Conservation (phyloP, 2,113 vertebrate species). For the Psettodes erumei region DNA sequence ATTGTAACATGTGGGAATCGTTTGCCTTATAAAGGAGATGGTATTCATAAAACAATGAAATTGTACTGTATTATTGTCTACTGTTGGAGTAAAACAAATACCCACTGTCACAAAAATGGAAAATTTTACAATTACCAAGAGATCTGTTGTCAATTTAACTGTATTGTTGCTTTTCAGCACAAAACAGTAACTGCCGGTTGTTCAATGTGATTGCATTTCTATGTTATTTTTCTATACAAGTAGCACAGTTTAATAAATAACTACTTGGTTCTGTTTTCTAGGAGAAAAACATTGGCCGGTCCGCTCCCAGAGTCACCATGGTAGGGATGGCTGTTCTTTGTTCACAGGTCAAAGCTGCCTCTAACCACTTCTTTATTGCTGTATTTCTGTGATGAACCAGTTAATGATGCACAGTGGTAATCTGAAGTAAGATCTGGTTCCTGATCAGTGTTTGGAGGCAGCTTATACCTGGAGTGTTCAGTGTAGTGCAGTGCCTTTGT, state of each 20-base stretch:
- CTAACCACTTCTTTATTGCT: conserved; percentile 52
- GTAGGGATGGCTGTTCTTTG: conserved; percentile 83
- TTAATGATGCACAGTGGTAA: conserved; percentile 6
- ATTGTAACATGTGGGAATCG: background rate
- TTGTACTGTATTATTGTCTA: background rate
- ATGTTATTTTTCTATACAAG: conserved; percentile 5
- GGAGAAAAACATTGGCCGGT: conserved; percentile 85
- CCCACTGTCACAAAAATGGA: conserved; percentile 2
- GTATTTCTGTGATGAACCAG: conserved; percentile 11
- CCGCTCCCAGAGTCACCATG: conserved; percentile 86
- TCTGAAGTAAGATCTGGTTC: conserved; percentile 3
- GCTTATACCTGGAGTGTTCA: conserved; percentile 68
- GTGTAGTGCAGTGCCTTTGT: conserved; percentile 70
- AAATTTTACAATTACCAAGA: background rate
- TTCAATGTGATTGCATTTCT: conserved; percentile 24
- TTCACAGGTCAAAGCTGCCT: conserved; percentile 73
- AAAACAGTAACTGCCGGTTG: conserved; percentile 6
- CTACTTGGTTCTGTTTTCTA: conserved; percentile 83
- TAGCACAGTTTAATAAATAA: conserved; percentile 49
- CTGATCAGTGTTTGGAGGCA: conserved; percentile 69
- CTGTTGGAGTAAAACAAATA: background rate
- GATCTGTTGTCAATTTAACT: conserved; percentile 7
- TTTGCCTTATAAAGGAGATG: conserved; percentile 6
- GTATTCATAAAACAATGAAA: conserved; percentile 7
- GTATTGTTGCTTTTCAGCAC: background rate